Base-by-base conservation (phyloP, 2,113 vertebrate species). In the Pseudorhombus dupliciocellatus region DNA sequence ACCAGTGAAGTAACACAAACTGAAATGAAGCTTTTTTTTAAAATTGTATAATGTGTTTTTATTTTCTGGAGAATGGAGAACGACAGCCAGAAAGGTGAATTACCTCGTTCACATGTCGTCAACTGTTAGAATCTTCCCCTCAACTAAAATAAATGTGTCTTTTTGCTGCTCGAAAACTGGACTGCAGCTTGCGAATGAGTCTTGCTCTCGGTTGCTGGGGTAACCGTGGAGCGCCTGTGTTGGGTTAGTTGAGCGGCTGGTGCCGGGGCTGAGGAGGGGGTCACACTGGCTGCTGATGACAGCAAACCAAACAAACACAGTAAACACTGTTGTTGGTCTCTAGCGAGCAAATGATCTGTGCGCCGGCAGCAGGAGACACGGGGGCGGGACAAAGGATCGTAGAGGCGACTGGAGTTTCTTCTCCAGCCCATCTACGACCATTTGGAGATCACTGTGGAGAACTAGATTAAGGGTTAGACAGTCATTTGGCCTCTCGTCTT, bases 201-300 rank as follows among this genome's bases (percentile, higher is more conserved):
- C 81, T 66, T 50, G 75, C 34, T 70, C 73, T 71, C 21, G 70
- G 91, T 92, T 91, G 90, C 91, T 78, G 78, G 88, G 84, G 91
- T 68, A 89, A 91, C 88, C 64, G 16, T 46, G 42, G 15, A 34
- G 61, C 3, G 60, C 79, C 73, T 62, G 66, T 79, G 81, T 68
- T 74, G 77, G 31, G 63, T 81, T 72, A 73, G 79, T 15, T 40
- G 78, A 79, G 74, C 50, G 75, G 64, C 65, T 75, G 68, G 46
- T 75, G 73, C 51, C 5, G 44, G 44, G 53, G 40, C 31, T 77
- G 65, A 14, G 74, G 50, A 16, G 20, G 44, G 70, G 52, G 46
- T 70, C 71, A 76, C 46, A 62, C 69, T 70, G 75, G 66, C 80
- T 75, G 31, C 40, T 25, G 64, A 84, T 83, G 80, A 78, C 85